Conservation (phyloP, 2,888 invertebrate species). For the Perithous albicinctus region DNA sequence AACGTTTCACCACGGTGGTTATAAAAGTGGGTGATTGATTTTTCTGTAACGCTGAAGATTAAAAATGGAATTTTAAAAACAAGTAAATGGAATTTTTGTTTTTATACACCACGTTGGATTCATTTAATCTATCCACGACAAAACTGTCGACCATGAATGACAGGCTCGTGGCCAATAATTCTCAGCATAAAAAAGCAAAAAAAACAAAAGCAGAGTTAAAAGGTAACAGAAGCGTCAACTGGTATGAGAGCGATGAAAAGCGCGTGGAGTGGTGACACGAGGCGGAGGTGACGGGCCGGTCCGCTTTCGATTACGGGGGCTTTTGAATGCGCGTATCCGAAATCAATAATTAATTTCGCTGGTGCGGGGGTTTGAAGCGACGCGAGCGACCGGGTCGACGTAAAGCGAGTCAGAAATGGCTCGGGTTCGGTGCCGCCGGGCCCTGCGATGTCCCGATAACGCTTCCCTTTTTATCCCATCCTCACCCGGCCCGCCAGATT, state of each 20-base stretch:
- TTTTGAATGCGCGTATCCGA: conserved; percentile 82
- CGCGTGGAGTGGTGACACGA: conserved; percentile 50
- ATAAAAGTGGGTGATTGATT: no score
- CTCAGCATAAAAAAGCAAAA: not conserved
- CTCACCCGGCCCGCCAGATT: conserved; percentile 79
- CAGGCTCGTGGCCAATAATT: conserved; percentile 25
- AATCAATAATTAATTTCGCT: conserved; percentile 84
- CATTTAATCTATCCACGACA: not conserved
- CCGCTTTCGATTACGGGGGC: conserved; percentile 81
- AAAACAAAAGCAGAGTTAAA: conserved; percentile 18
- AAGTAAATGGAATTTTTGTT: not conserved
- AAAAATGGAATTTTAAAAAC: not conserved
- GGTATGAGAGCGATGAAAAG: conserved; percentile 5
- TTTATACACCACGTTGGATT: not conserved
- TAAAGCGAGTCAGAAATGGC: conserved; percentile 75
- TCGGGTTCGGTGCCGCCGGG: conserved; percentile 70
- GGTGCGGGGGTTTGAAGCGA: conserved; percentile 68
- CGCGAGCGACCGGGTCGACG: conserved; percentile 59
- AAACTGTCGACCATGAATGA: conserved; percentile 33
- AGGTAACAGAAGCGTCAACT: conserved; percentile 42
- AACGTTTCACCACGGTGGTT: no score
- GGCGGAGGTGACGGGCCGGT: conserved; percentile 72
- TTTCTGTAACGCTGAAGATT: not conserved
- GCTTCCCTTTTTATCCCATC: conserved; percentile 81
- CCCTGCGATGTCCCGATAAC: conserved; percentile 83